phyloP scores from a whole-genome alignment of 2,797 vertebrate species.

The Hozukius guyotensis region DNA sequence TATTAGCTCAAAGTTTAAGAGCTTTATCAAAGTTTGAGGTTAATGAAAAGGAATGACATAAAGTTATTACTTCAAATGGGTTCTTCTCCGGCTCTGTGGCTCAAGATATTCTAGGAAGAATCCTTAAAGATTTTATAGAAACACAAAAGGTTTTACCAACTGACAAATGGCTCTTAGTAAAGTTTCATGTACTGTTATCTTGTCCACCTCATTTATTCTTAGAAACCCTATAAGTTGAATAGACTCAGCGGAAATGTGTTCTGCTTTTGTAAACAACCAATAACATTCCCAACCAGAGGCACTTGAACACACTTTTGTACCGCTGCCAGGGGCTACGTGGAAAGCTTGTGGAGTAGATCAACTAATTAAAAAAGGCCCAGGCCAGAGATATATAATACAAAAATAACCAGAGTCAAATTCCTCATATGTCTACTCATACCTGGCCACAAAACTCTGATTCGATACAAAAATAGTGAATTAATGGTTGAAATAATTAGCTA shows the following conservation, averaged over 20 bases:
- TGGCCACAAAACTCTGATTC: no score
- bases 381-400: no score
- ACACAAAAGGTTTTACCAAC: slow-evolving; percentile 18
- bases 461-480: background rate
- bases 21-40: slow-evolving; percentile 48
- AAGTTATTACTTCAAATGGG: slow-evolving; percentile 35
- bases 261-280: background rate
- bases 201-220: background rate
- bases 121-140: slow-evolving; percentile 22
- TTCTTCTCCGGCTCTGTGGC: slow-evolving; percentile 14
- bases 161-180: slow-evolving; percentile 4
- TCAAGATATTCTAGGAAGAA: slow-evolving; percentile 22
- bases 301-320: background rate
- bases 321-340: background rate
- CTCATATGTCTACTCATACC: no score
- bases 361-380: background rate
- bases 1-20: slow-evolving; percentile 56
- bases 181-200: background rate
- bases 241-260: background rate
- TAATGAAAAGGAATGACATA: slow-evolving; percentile 54
- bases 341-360: background rate
- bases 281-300: background rate
- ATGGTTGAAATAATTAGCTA: background rate
- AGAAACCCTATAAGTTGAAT: background rate
- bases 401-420: no score